Percentiles rank a stretch among this genome's conserved stretches.
These are phyloP conservation scores for Delphinapterus leucas DNA, from an alignment of 2,113 vertebrate species.

Conservation along the genomic window DNA sequence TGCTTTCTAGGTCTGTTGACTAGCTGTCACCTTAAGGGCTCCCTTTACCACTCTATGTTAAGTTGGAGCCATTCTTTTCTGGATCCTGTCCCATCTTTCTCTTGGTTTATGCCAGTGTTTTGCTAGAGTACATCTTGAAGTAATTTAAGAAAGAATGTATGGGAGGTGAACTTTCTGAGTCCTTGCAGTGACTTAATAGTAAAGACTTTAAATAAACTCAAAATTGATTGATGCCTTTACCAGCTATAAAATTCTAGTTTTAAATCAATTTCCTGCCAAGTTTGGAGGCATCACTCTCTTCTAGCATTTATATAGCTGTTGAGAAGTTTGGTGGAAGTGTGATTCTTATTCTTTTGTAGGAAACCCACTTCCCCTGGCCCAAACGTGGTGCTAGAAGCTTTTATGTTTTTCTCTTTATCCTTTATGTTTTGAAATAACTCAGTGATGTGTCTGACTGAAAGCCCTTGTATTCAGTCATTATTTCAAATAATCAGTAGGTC, in stretches of 20 bases:
- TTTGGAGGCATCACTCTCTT: background rate
- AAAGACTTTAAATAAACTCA: background rate
- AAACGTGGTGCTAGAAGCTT: background rate
- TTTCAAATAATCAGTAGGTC: background rate
- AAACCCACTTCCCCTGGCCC: background rate
- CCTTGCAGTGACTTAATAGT: background rate
- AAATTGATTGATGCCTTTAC: background rate
- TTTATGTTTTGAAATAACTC: background rate
- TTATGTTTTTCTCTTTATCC: background rate
- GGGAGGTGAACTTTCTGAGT: background rate
- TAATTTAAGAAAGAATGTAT: background rate
- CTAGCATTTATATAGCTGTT: background rate
- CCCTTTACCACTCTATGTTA: background rate
- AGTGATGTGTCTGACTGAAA: background rate
- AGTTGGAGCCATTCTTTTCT: background rate
- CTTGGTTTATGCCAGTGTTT: background rate
- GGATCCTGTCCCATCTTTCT: background rate
- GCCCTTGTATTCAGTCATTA: background rate
- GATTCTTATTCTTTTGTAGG: background rate
- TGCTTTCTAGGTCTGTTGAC: background rate
- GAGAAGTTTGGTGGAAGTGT: background rate
- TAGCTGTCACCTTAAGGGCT: background rate
- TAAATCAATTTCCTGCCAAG: background rate
- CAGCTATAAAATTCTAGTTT: background rate
- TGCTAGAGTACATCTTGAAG: background rate